Evolutionary conservation across 1,140 invertebrate genomes (phyloP).

Genomic region (Pollicipes pollicipes): DNA sequence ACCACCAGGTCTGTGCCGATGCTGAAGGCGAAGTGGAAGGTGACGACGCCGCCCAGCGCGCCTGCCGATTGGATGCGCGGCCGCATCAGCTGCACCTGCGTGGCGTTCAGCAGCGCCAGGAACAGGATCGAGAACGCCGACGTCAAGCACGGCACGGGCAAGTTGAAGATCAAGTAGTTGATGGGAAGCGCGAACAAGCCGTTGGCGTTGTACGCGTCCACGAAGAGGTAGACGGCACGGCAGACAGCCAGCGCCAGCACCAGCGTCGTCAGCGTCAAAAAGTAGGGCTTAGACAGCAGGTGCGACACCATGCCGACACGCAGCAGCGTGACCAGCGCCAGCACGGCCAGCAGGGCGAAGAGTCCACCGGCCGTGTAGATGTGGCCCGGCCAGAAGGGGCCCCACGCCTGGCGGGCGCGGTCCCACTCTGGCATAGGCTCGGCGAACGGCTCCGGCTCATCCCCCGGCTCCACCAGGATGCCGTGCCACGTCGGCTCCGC

Average conservation of each 20-base stretch:
- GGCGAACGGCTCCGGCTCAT: slow-evolving; percentile 13
- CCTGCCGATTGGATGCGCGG: slow-evolving; percentile 52
- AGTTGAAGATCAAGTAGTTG: slow-evolving; percentile 55
- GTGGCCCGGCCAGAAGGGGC: background rate
- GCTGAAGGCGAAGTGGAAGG: slow-evolving; percentile 23
- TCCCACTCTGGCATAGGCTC: slow-evolving; percentile 11
- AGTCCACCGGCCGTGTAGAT: background rate
- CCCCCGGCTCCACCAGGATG: background rate
- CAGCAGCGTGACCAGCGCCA: background rate
- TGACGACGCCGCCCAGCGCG: slow-evolving; percentile 61
- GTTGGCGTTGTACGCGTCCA: slow-evolving; percentile 71
- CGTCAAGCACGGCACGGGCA: slow-evolving; percentile 61
- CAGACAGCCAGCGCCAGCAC: slow-evolving; percentile 38
- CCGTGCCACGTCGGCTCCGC: background rate
- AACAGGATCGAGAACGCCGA: slow-evolving; percentile 69
- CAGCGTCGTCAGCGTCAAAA: background rate
- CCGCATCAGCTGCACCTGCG: slow-evolving; percentile 41
- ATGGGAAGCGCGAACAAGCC: slow-evolving; percentile 53
- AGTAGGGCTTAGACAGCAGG: background rate
- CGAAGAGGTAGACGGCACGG: slow-evolving; percentile 65
- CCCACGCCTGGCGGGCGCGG: background rate
- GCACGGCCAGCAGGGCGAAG: background rate
- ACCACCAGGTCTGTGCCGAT: background rate
- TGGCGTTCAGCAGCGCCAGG: slow-evolving; percentile 56
- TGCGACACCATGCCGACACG: background rate